Base-by-base conservation (phyloP, 2,113 vertebrate genomes). In the Pelodiscus sinensis region DNA sequence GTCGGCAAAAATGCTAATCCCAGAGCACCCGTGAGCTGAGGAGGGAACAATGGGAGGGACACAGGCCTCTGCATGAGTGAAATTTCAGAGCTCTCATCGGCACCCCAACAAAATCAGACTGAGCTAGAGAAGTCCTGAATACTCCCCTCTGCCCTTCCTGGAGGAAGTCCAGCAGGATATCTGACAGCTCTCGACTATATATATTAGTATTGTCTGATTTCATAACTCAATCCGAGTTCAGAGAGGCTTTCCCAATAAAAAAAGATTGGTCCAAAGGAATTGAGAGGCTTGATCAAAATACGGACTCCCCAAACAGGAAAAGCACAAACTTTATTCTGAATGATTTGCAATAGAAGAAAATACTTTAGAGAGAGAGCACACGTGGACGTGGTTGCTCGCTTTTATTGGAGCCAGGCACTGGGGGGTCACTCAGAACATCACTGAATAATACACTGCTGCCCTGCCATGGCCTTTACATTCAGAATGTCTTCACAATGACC, bases 1-100 rank as follows among this genome's bases (percentile, higher is more conserved):
- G 62, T 2, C 1, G 1, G 71, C 50, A 95, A 29, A 93, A 88
- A 77, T 65, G 57, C 57, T 90, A 81, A 79, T 93, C 79, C 71
- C 62, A 19, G 2, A 27, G 14, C 75, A 84, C 73, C 73, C 82
- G 44, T 10, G 79, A 81, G 25, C 25, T 85, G 87, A 85, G 87
- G 25, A 86, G 81, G 83, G 88, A 89, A 85, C 0, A 2, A 51
- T 38, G 78, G 91, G 90, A 91, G 15, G 91, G 79, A 60, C 58
- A 88, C 56, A 84, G 51, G 57, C 9, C 92, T 15, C 21, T 87
- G 44, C 56, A 87, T 50, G 55, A 62, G 24, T 8, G 82, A 79
- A 88, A 62, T 24, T 65, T 8, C 9, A 50, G 3, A 1, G 38
- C 24, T 82, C 29, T 89, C 56, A 44, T 77, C 35, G 15, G 38